Evolutionary conservation across 1,140 invertebrate species (phyloP), one percentile per base, ranked within the genome.

Genomic region (Mercenaria mercenaria): DNA sequence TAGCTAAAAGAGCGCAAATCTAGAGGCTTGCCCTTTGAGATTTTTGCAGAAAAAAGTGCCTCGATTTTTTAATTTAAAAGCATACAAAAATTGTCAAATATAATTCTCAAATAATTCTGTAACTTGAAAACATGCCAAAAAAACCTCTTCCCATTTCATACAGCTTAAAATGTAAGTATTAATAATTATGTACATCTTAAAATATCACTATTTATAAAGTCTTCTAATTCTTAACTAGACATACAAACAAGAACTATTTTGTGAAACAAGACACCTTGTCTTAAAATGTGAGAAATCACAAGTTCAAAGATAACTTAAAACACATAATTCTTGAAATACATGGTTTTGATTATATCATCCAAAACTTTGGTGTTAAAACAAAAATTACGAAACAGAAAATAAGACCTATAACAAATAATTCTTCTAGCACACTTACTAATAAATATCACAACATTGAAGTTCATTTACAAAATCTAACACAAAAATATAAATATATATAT

Each of bases 401-500:
- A 39, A 37, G 32, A 72, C 39, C 37, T 29, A 1, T 72, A 59
- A 56, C 41, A 80, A 52, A 0, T 59, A 1, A 52, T 29, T 80
- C 26, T 1, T 56, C 15, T 79, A 79, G 76, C 76, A 79, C 76
- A 79, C 76, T 52, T 79, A 50, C 47, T 32, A n/a, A 79, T 79
- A 52, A 52, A 79, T 79, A 79, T 79, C 76, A 79, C 76, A 79
- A 79, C 76, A 79, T 79, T 41, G 39, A 79, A 79, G 11, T 79
- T 37, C 20, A 32, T 59, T 59, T 79, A 82, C 37, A 59, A 64
- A 41, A 82, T 52, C 18, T 64, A 64, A 67, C 61, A 43, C 80
- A 82, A 82, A 79, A 82, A 82, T 82, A 82, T 82, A 82, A 20
- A n/a, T 59, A 50, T 59, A 80, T 80, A 29, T 82, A 43, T 59